Conservation (phyloP, 2,113 vertebrate genomes). For the Lynx canadensis region DNA sequence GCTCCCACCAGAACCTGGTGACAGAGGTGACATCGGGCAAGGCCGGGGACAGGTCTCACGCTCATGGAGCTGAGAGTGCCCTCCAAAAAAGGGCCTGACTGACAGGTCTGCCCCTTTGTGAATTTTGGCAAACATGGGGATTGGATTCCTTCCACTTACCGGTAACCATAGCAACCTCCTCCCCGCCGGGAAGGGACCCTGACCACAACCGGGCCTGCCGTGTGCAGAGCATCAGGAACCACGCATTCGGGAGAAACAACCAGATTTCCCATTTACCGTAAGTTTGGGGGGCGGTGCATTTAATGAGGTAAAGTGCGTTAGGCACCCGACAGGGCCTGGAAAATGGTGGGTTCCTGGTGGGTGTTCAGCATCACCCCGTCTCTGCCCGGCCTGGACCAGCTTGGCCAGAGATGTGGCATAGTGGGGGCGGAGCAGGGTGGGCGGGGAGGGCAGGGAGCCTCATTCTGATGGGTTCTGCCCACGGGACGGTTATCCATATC, state of each 20-base stretch:
- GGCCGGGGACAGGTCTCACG: neutral
- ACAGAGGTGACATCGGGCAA: neutral
- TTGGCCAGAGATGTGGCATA: neutral
- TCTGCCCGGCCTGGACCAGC: too few relatives aligned
- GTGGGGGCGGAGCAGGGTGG: neutral
- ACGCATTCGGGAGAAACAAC: accelerated
- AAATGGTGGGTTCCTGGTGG: neutral
- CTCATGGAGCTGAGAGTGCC: neutral
- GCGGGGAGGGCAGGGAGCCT: too few relatives aligned
- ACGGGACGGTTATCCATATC: neutral
- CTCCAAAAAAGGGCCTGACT: neutral
- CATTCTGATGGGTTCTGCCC: neutral
- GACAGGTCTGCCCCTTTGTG: neutral
- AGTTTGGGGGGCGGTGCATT: neutral
- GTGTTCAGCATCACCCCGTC: accelerated
- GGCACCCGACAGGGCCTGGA: neutral
- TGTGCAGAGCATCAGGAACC: too few relatives aligned
- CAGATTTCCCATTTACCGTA: neutral
- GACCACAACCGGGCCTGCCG: neutral
- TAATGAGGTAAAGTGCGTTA: neutral
- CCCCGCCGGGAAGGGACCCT: accelerated
- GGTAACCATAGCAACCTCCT: neutral
- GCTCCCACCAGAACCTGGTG: neutral
- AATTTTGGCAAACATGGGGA: neutral
- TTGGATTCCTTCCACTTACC: accelerated